Conservation (phyloP, 1,140 invertebrate genomes). For the Pinna nobilis region DNA sequence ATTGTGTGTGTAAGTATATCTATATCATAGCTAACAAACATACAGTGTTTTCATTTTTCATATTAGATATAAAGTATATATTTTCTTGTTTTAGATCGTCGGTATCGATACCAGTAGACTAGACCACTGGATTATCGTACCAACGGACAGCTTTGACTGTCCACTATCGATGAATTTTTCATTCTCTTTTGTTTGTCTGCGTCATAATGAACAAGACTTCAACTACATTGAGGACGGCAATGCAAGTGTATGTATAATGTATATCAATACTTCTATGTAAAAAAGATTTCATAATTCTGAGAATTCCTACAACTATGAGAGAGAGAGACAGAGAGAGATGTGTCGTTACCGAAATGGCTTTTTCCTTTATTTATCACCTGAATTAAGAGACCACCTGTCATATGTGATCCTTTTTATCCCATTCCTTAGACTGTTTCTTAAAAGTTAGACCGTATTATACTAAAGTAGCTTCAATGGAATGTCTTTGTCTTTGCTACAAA, state of each 20-base stretch:
- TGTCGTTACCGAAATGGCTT: not conserved
- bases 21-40: too few relatives aligned
- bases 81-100: constrained; percentile 1
- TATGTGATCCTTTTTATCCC: too few relatives aligned
- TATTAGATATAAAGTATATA: not conserved
- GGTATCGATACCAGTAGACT: not conserved
- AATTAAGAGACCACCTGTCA: too few relatives aligned
- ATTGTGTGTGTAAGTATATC: too few relatives aligned
- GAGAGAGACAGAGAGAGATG: not conserved
- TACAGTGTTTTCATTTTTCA: not conserved
- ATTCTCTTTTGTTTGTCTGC: constrained; percentile 15
- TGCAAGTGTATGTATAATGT: not conserved
- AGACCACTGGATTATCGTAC: constrained; percentile 23
- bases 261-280: not conserved
- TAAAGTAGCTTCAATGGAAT: too few relatives aligned
- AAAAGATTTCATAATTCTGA: not conserved
- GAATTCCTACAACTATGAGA: not conserved
- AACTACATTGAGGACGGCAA: not conserved
- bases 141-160: constrained; percentile 17
- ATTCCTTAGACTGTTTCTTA: too few relatives aligned
- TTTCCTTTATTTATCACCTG: not conserved
- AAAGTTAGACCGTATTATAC: too few relatives aligned
- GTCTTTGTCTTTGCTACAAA: too few relatives aligned
- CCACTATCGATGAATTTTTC: constrained; percentile 1
- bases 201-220: not conserved